Conservation (phyloP, 2,888 invertebrate species). For the Melipona bicolor region DNA sequence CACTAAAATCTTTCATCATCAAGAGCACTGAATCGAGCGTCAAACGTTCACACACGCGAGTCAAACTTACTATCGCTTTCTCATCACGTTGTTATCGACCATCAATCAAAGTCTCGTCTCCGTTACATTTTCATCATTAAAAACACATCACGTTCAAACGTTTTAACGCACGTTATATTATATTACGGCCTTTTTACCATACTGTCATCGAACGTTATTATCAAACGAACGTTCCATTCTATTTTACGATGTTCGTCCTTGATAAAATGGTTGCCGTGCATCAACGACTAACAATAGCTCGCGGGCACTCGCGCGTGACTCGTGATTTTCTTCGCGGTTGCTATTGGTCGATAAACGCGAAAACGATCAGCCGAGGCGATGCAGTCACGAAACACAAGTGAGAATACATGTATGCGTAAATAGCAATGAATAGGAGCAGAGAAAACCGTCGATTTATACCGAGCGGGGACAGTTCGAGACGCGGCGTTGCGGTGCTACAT, state of each 20-base stretch:
- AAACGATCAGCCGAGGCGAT: constrained; percentile 23
- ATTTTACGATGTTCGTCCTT: constrained; percentile 16
- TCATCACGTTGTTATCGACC: no score
- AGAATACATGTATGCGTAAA: not conserved
- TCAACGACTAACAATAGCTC: not conserved
- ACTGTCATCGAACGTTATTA: not conserved
- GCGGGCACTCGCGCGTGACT: constrained; percentile 9
- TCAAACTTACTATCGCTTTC: not conserved
- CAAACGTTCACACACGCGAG: not conserved
- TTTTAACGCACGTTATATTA: no score
- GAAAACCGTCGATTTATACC: constrained; percentile 49
- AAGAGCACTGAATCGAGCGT: not conserved
- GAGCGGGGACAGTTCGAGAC: constrained; percentile 41
- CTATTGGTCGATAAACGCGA: constrained; percentile 78
- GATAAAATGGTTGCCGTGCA: not conserved
- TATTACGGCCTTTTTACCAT: no score
- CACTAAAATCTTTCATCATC: fast-evolving
- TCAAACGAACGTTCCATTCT: constrained; percentile 12
- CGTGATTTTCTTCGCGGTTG: constrained; percentile 35
- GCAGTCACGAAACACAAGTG: constrained; percentile 7
- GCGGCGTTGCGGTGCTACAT: constrained; percentile 55
- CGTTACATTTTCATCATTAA: no score
- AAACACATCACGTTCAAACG: no score
- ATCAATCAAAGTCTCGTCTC: no score
- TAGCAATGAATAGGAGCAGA: not conserved